These are phyloP conservation scores for Clistopyga incitator DNA, from an alignment of 2,888 invertebrate species.

Conservation along the genomic window DNA sequence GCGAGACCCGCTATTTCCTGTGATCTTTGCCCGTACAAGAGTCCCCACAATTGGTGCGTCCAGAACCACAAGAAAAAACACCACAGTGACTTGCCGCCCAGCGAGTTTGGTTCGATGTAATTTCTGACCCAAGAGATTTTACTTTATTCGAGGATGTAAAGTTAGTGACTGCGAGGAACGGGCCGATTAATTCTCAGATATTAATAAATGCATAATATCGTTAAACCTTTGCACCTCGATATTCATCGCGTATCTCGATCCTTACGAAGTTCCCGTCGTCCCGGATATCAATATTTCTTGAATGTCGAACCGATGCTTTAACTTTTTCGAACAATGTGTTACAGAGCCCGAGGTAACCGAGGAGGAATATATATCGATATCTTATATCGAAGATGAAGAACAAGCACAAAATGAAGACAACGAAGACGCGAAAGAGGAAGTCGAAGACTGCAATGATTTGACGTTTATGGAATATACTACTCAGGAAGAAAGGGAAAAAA, in stretches of 20 bases:
- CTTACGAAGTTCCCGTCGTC: neutral
- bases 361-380: slow-evolving; percentile 33
- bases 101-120: slow-evolving; percentile 40
- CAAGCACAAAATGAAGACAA: slow-evolving; percentile 5
- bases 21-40: slow-evolving; percentile 77
- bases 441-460: slow-evolving; percentile 19
- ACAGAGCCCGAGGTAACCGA: slow-evolving; percentile 41
- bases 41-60: slow-evolving; percentile 81
- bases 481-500: slow-evolving; percentile 20
- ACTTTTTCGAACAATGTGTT: slow-evolving; percentile 55
- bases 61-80: slow-evolving; percentile 78
- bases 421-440: slow-evolving; percentile 11
- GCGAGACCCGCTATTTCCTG: slow-evolving; percentile 78
- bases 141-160: neutral
- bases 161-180: neutral
- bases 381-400: slow-evolving; percentile 24
- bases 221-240: slow-evolving; percentile 4
- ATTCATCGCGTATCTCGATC: slow-evolving; percentile 10
- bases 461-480: slow-evolving; percentile 13
- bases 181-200: neutral
- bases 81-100: slow-evolving; percentile 61
- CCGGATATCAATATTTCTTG: neutral
- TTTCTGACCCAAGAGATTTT: neutral
- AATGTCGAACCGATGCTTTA: slow-evolving; percentile 47
- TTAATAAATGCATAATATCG: slow-evolving; percentile 30